Base-by-base conservation (phyloP, 2,888 invertebrate genomes). In the Noctua fimbriata region DNA sequence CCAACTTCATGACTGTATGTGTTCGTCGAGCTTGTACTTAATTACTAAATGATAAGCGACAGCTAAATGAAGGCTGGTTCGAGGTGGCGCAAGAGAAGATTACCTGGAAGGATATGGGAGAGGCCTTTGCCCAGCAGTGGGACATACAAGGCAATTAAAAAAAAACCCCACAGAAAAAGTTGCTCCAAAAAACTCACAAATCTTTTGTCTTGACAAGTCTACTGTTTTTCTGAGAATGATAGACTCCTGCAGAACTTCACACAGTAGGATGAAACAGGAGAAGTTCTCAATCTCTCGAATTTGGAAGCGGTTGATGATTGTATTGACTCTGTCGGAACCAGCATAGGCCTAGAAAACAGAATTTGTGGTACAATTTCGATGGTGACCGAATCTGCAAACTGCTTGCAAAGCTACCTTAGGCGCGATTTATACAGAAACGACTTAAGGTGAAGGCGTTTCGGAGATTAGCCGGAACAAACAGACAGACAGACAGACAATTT, bases 221-320 rank as follows among this genome's bases (percentile, higher is more conserved):
- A 96, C 88, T 6, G 96, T 95, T 0, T 92, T 89, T 16, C 95
- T 90, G 77, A 96, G 85, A 78, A 96, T 90, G 65, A 96, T 95
- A 58, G 94, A 93, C 83, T 96, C 96, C 80, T 96, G 96, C 49
- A 96, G 88, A 6, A 96, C 92, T 81, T 96, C 95, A 78, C 96
- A 96, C 4, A 96, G 92, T 69, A 96, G 90, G 74, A 94, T 93
- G 79, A 96, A 97, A 24, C 89, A 91, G 2, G 96, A 95, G 88
- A 96, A 96, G 89, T 96, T 96, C 73, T 95, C 91, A n/a, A 95
- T 96, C 90, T 97, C 96, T 0, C 78, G 86, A 0, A 89, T 88
- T 70, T 94, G 87, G 87, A 96, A 96, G 47, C 84, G 89, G 73
- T 86, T 93, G 49, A 96, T 93, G 36, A 97, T 94, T 3, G 84